These are phyloP conservation scores for Aphelenchoides fujianensis DNA, from an alignment of 1,140 invertebrate species.

Conservation along the genomic window DNA sequence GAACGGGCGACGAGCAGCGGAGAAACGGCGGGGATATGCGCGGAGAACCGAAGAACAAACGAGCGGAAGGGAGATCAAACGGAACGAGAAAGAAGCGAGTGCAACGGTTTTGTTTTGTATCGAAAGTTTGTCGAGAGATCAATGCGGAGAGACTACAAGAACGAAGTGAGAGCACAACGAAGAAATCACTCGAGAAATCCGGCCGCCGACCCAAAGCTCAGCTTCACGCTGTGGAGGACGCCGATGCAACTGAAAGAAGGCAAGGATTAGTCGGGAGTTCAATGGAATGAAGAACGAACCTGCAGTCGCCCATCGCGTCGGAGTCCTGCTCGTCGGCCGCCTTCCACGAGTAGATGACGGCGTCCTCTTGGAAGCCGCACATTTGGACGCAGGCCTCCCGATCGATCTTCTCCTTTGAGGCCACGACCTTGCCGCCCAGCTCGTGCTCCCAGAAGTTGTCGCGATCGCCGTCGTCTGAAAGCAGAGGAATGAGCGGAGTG, in stretches of 20 bases:
- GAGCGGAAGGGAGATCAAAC: neutral
- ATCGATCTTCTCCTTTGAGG: slow-evolving; percentile 23
- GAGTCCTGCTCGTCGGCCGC: slow-evolving; percentile 17
- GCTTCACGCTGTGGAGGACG: slow-evolving; percentile 27
- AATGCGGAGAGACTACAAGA: neutral
- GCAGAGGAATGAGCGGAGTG: neutral
- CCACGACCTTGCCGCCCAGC: slow-evolving; percentile 36
- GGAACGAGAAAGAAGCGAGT: neutral
- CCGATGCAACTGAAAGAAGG: slow-evolving; percentile 30
- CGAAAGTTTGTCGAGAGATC: neutral
- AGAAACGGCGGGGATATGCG: neutral
- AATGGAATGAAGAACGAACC: too few relatives aligned
- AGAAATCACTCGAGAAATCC: slow-evolving; percentile 31
- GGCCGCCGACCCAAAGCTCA: slow-evolving; percentile 31
- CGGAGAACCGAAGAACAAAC: neutral
- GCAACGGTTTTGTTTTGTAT: too few relatives aligned
- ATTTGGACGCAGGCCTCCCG: slow-evolving; percentile 37
- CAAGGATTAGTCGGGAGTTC: too few relatives aligned
- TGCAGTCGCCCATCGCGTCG: slow-evolving; percentile 27
- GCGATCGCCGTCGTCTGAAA: slow-evolving; percentile 47
- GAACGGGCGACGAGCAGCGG: too few relatives aligned
- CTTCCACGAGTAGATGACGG: slow-evolving; percentile 36
- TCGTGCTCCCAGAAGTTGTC: slow-evolving; percentile 54
- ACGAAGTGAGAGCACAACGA: slow-evolving; percentile 7
- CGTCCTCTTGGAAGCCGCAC: slow-evolving; percentile 24